Evolutionary conservation across 2,888 invertebrate species (phyloP).

Genomic region (Dryomyza anilis): DNA sequence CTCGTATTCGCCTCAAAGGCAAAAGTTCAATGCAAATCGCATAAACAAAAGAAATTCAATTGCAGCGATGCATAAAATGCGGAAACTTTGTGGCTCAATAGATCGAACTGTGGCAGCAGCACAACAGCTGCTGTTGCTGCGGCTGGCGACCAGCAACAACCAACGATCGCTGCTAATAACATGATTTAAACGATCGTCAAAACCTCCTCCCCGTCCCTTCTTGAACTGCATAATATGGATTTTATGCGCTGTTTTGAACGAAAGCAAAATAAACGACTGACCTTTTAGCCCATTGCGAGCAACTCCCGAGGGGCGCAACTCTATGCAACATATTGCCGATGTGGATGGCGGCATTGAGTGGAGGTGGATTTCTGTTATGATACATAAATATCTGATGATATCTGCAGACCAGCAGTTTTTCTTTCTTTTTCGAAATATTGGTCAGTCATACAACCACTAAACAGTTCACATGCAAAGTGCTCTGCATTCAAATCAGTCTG

Average conservation of each 20-base stretch:
- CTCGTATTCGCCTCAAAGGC: background rate
- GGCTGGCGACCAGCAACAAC: conserved; percentile 1
- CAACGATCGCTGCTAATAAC: background rate
- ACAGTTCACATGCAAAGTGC: no score
- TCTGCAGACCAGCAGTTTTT: background rate
- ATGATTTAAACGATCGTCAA: conserved; percentile 1
- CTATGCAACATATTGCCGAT: background rate
- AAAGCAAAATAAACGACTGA: background rate
- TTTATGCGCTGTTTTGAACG: no score
- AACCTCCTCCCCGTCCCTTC: background rate
- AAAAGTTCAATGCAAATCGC: background rate
- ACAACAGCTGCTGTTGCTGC: background rate
- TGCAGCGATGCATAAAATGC: conserved; percentile 11
- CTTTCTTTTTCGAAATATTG: no score
- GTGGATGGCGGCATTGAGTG: no score
- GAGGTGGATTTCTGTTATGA: no score
- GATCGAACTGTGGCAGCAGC: background rate
- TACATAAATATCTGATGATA: no score
- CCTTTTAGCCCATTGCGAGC: background rate
- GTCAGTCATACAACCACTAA: no score
- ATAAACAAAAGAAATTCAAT: background rate
- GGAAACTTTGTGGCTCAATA: background rate
- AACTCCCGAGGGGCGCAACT: background rate
- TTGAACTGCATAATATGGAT: no score
- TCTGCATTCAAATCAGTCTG: no score